These are phyloP conservation scores for Ctenoplectra terminalis DNA, from an alignment of 1,140 invertebrate genomes.

Conservation along the genomic window DNA sequence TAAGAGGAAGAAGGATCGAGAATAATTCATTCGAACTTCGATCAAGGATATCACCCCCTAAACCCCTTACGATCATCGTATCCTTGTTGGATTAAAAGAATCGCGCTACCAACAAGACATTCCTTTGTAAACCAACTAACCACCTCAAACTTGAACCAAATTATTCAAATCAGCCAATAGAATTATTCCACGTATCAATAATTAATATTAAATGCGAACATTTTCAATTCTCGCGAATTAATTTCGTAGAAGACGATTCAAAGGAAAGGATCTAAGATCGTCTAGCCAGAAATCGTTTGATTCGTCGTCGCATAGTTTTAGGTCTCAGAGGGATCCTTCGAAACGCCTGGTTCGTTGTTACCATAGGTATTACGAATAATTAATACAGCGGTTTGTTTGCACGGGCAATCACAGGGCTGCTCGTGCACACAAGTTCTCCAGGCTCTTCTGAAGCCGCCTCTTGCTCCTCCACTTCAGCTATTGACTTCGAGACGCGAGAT, in stretches of 20 bases:
- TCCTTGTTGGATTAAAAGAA: not conserved
- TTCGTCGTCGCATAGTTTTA: not conserved
- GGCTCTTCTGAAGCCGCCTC: slow-evolving; percentile 10
- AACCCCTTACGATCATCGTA: not conserved
- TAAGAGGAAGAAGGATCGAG: not conserved
- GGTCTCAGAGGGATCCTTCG: too few relatives aligned
- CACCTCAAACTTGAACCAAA: too few relatives aligned
- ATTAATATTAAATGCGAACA: too few relatives aligned
- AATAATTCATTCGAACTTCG: slow-evolving; percentile 19
- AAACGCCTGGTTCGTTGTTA: slow-evolving; percentile 42
- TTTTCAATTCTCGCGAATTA: not conserved
- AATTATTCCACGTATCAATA: too few relatives aligned
- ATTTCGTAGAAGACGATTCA: not conserved
- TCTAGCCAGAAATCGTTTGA: not conserved
- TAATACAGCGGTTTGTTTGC: slow-evolving; percentile 67
- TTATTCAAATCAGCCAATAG: too few relatives aligned
- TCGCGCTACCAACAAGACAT: too few relatives aligned
- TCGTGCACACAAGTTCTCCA: slow-evolving; percentile 34
- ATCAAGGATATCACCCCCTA: not conserved
- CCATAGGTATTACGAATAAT: slow-evolving; percentile 62
- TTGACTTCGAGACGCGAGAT: slow-evolving; percentile 60
- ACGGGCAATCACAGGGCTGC: slow-evolving; percentile 62
- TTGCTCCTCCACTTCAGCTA: slow-evolving; percentile 39
- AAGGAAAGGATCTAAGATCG: not conserved
- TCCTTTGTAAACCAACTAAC: too few relatives aligned